These are phyloP conservation scores for Physeter macrocephalus DNA, from an alignment of 2,113 vertebrate species.

Conservation along the genomic window DNA sequence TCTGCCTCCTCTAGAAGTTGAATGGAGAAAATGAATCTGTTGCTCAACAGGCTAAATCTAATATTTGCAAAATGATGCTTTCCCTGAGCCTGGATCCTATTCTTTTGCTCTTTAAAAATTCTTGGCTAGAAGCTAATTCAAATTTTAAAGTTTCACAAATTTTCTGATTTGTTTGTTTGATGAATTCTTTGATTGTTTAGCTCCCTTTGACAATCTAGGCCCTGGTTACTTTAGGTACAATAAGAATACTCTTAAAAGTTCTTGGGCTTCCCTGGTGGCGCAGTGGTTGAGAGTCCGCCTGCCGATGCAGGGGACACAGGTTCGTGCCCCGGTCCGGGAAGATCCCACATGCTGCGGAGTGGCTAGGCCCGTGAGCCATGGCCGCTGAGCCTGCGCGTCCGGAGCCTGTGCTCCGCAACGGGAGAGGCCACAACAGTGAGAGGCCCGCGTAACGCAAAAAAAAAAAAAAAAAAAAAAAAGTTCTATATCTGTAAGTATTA, in stretches of 20 bases:
- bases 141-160: background rate
- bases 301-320: no score
- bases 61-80: background rate
- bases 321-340: no score
- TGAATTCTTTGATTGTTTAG: background rate
- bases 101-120: background rate
- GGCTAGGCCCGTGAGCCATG: no score
- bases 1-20: background rate
- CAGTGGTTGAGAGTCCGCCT: no score
- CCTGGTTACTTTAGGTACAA: background rate
- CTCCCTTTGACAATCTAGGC: background rate
- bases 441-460: no score
- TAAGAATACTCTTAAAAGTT: background rate
- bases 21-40: background rate
- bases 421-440: no score
- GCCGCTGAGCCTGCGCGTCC: no score
- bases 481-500: background rate
- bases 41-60: background rate
- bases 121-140: background rate
- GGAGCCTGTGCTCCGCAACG: no score
- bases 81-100: background rate
- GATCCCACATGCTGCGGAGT: no score
- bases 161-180: background rate
- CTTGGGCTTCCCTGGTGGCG: no score
- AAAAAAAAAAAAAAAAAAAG: background rate